These are phyloP conservation scores for Lycodopsis pacificus DNA, from an alignment of 2,797 vertebrate species.

Conservation along the genomic window DNA sequence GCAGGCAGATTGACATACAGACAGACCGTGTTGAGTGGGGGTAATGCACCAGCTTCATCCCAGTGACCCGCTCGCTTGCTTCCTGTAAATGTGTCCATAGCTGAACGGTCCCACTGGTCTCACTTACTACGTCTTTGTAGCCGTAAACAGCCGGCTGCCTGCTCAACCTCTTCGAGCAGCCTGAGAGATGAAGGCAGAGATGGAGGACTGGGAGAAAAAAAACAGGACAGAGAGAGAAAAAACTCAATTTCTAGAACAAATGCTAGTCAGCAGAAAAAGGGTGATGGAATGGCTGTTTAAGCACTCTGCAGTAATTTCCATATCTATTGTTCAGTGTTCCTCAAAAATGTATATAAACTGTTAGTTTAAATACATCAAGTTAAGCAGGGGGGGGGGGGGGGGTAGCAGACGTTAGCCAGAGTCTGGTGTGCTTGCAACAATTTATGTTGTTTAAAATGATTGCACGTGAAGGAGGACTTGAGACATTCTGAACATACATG, in stretches of 20 bases:
- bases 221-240: constrained; percentile 9
- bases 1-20: constrained; percentile 57
- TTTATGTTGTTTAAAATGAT: constrained; percentile 50
- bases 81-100: constrained; percentile 66
- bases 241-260: constrained; percentile 66
- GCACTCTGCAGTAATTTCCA: constrained; percentile 67
- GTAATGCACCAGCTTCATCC: constrained; percentile 48
- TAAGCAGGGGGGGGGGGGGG: neutral
- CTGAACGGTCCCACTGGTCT: constrained; percentile 55
- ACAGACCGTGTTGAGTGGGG: constrained; percentile 37
- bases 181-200: constrained; percentile 17
- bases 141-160: constrained; percentile 52
- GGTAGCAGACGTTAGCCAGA: constrained; percentile 2
- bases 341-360: constrained; percentile 36
- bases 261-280: constrained; percentile 77
- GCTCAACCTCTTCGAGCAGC: constrained; percentile 44
- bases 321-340: constrained; percentile 37
- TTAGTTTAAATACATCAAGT: constrained; percentile 11
- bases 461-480: constrained; percentile 50
- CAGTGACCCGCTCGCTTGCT: constrained; percentile 25
- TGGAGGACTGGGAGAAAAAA: constrained; percentile 29
- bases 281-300: constrained; percentile 69
- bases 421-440: neutral
- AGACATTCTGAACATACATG: constrained; percentile 49
- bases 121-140: constrained; percentile 49